phyloP scores from a whole-genome alignment of 2,113 vertebrate species.

The Thoracochromis brauschi region DNA sequence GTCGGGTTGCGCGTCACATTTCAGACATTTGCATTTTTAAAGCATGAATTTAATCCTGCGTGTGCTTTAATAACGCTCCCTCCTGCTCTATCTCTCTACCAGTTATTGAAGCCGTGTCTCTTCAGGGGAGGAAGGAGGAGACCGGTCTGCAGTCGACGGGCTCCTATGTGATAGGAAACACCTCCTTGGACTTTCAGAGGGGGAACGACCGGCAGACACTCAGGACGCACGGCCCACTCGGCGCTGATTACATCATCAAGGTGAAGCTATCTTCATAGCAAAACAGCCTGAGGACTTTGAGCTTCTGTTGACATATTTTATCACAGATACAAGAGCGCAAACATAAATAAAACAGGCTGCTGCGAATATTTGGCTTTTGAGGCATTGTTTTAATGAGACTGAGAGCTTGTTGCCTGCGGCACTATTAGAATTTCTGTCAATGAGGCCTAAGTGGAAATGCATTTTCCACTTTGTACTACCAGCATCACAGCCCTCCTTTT shows the following conservation, averaged over 20 bases:
- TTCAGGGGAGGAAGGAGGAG: conserved; percentile 77
- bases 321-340: not conserved
- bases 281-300: not conserved
- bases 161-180: conserved; percentile 78
- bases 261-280: conserved; percentile 39
- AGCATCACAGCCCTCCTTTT: not conserved
- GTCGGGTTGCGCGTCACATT: not conserved
- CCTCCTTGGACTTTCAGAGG: conserved; percentile 82
- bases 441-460: not conserved
- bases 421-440: not conserved
- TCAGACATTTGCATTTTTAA: not conserved
- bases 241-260: conserved; percentile 87
- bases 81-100: conserved; percentile 1
- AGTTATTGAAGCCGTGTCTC: conserved; percentile 85
- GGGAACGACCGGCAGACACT: conserved; percentile 78
- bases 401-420: not conserved
- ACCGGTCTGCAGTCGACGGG: conserved; percentile 74
- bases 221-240: conserved; percentile 79
- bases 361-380: not conserved
- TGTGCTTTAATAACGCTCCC: not conserved
- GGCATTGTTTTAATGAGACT: not conserved
- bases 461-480: not conserved
- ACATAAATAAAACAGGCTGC: not conserved
- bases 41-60: not conserved
- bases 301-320: not conserved